phyloP scores from a whole-genome alignment of 2,797 vertebrate genomes.

The Danio kyathit region DNA sequence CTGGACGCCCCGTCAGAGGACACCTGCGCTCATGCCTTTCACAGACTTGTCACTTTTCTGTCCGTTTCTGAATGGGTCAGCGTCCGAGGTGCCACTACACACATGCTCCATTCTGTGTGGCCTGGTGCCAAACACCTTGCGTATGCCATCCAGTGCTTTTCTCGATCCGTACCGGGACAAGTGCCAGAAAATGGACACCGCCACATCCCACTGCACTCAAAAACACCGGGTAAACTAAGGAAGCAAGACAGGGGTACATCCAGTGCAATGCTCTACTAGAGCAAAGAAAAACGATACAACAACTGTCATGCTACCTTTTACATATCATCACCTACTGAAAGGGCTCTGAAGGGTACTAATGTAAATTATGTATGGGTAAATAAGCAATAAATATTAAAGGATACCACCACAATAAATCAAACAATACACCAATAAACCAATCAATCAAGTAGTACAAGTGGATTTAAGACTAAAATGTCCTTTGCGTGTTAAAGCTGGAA shows the following conservation, averaged over 20 bases:
- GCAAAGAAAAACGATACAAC: too few species aligned
- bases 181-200: slow-evolving; percentile 33
- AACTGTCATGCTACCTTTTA: background rate
- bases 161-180: slow-evolving; percentile 8
- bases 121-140: slow-evolving; percentile 46
- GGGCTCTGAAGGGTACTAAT: background rate
- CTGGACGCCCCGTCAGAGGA: slow-evolving; percentile 45
- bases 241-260: background rate
- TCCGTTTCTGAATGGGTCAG: slow-evolving; percentile 37
- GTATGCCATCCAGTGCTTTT: slow-evolving; percentile 45
- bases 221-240: slow-evolving; percentile 13
- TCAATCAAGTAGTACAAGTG: too few species aligned
- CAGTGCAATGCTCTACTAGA: background rate
- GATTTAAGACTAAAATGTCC: too few species aligned
- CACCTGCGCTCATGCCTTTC: slow-evolving; percentile 49
- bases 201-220: slow-evolving; percentile 9
- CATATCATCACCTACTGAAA: background rate
- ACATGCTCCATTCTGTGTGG: slow-evolving; percentile 46
- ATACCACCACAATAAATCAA: too few species aligned
- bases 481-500: too few species aligned
- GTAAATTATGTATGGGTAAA: background rate
- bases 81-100: slow-evolving; percentile 33
- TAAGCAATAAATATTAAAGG: too few species aligned
- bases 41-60: slow-evolving; percentile 41
- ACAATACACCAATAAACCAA: too few species aligned